A percentile compares a stretch with the other conserved stretches of the same genome.
Evolutionary conservation across 2,888 invertebrate species (phyloP).

Genomic region (Parnassius orleans): DNA sequence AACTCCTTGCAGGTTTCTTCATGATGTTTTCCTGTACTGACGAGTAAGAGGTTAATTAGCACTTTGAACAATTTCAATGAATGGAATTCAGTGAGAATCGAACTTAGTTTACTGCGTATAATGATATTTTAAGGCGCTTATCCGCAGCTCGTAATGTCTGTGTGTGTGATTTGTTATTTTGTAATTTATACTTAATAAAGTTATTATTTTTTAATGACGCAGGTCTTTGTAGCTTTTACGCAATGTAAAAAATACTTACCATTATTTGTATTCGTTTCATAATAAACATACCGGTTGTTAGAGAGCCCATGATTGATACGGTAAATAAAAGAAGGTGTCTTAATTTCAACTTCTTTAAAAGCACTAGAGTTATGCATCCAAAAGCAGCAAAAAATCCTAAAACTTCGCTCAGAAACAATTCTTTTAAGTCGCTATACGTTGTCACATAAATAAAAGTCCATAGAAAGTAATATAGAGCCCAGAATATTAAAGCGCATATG

Average conservation of each 20-base stretch:
- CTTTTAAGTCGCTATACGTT: conserved; percentile 43
- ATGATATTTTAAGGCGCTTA: too few species aligned
- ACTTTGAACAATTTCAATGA: too few species aligned
- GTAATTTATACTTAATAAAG: too few species aligned
- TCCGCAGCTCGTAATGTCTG: too few species aligned
- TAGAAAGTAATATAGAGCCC: conserved; percentile 55
- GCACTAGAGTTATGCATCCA: conserved; percentile 46
- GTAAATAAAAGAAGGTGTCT: conserved; percentile 50
- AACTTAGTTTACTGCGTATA: too few species aligned
- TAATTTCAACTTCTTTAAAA: conserved; percentile 48
- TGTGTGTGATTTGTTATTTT: too few species aligned
- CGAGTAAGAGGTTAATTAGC: too few species aligned
- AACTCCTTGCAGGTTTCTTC: too few species aligned
- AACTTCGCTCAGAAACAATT: conserved; percentile 43
- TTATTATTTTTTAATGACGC: too few species aligned
- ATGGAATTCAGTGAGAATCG: too few species aligned
- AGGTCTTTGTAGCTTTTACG: too few species aligned
- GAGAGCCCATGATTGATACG: conserved; percentile 50
- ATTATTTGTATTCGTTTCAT: conserved; percentile 31
- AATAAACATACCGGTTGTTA: conserved; percentile 40
- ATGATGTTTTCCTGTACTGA: too few species aligned
- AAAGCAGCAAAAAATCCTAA: conserved; percentile 44
- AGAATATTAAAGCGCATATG: conserved; percentile 44
- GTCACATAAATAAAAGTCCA: conserved; percentile 59
- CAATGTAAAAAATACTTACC: conserved; percentile 30